Conservation (phyloP, 2,888 invertebrate genomes). For the Coecobrya sp. region DNA sequence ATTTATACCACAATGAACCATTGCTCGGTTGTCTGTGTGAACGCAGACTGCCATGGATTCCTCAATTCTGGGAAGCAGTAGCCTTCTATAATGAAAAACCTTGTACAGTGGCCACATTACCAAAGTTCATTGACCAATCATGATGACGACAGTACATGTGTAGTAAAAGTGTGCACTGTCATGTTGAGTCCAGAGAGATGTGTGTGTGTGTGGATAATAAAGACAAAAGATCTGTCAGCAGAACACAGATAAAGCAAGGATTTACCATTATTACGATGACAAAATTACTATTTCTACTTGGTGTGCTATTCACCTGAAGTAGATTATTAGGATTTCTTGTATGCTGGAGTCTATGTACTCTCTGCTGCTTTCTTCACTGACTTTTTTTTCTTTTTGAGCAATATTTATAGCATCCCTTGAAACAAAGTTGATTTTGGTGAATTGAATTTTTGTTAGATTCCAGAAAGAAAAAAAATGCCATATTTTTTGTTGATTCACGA, state of each 20-base stretch:
- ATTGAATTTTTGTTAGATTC: constrained; percentile 7
- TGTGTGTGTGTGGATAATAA: neutral
- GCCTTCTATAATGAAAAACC: neutral
- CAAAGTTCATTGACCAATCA: constrained; percentile 38
- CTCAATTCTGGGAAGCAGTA: too few species aligned
- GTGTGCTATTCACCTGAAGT: too few species aligned
- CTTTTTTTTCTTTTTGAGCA: too few species aligned
- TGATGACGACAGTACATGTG: neutral
- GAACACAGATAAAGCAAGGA: neutral
- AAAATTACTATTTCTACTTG: constrained; percentile 16
- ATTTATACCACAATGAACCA: too few species aligned
- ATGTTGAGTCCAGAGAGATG: neutral
- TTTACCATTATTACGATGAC: constrained; percentile 4
- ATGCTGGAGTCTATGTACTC: neutral
- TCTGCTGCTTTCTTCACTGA: neutral
- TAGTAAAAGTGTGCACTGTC: neutral
- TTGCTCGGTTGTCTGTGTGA: neutral
- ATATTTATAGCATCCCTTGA: neutral
- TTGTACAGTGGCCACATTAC: neutral
- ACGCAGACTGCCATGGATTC: neutral
- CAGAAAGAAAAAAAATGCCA: neutral
- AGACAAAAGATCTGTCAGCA: constrained; percentile 13
- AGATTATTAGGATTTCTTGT: neutral
- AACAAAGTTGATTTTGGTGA: constrained; percentile 14
- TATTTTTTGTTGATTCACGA: neutral